Base-by-base conservation (phyloP, 2,888 invertebrate species). In the Drosophila nr. perissopoda region DNA sequence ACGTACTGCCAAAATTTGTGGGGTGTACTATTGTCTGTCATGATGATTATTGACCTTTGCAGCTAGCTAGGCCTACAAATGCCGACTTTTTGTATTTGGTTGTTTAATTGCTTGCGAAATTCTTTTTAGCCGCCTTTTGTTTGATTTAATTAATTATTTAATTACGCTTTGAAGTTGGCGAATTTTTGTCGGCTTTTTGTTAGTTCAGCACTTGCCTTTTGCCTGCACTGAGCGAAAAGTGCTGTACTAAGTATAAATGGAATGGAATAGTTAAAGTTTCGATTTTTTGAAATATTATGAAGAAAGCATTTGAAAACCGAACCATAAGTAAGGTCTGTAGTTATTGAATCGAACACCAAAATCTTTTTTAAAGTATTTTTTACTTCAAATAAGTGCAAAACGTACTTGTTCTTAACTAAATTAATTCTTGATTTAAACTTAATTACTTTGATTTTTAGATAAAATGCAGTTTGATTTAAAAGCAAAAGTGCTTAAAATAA, bases 101-200 rank as follows among this genome's bases (percentile, higher is more conserved):
- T 57, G 64, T 49, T 82, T 77, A 89, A 89, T 89, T 86, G 87
- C 82, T 89, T 62, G 83, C 87, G 66, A 89, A 87, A 81, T 85
- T 86, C 83, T 80, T 76, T 2, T 68, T 72, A 25, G 69, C 66
- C 74, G 67, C 67, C 69, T 79, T 79, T 87, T 86, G 80, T 87
- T 85, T 88, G 74, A 78, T 89, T 89, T 83, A 89, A 89, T 87
- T 87, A 87, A 87, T 89, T 87, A 87, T 88, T 87, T 89, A 87
- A 87, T 87, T 89, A 86, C 88, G 74, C 87, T 78, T 45, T 80
- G 73, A 85, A 77, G 77, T 81, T 87, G 72, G 85, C 85, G n/a
- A 80, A 87, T 86, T 88, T 25, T 83, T 69, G 70, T 69, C 53
- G 57, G 54, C 48, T 59, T 54, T 56, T 56, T 38, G 38, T 13